Base-by-base conservation (phyloP, 1,140 invertebrate species). In the Marisa cornuarietis region DNA sequence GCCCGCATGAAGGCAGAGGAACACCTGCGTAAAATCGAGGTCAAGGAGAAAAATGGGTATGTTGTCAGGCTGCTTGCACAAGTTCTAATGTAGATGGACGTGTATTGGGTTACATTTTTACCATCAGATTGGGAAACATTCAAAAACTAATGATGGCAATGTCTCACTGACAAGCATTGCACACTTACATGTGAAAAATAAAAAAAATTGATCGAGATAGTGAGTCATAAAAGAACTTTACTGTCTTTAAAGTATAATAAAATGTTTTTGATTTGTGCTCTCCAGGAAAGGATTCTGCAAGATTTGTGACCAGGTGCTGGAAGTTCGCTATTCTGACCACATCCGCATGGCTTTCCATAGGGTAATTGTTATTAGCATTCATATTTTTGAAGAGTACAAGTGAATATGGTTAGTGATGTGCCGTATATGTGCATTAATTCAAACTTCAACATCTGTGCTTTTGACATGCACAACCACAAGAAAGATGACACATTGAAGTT, bases 11-110 rank as follows among this genome's bases (percentile, higher is more conserved):
- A 85, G 72, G 86, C 86, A 14, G 84, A 87, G 75, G 84, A 84
- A 71, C 86, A 87, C 71, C 79, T 87, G n/a, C 62, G 85, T 13
- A 83, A 82, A 31, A 83, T 87, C 72, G 86, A 87, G 71, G 74
- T 80, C 16, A 81, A 76, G 62, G 74, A 80, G 61, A 78, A 72
- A 24, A 71, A 16, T n/a, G 61, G 72, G 77, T 76, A 26, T 66
- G 66, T 76, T 52, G 54, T 24, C 22, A 75, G 20, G 20, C 22
- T 66, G 20, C 69, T 26, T 20, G 31, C n/a, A 69, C 49, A 52
- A n/a, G 51, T 22, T 66, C 14, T 66, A 14, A 10, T 22, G 9
- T 11, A 54, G 77, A 63, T n/a, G 66, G 78, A 54, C 76, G 52
- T 54, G 75, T 49, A 62, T 26, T 77, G 52, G 26, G 54, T 63